phyloP scores from a whole-genome alignment of 1,140 invertebrate species.

The Trichomalopsis sarcophagae region DNA sequence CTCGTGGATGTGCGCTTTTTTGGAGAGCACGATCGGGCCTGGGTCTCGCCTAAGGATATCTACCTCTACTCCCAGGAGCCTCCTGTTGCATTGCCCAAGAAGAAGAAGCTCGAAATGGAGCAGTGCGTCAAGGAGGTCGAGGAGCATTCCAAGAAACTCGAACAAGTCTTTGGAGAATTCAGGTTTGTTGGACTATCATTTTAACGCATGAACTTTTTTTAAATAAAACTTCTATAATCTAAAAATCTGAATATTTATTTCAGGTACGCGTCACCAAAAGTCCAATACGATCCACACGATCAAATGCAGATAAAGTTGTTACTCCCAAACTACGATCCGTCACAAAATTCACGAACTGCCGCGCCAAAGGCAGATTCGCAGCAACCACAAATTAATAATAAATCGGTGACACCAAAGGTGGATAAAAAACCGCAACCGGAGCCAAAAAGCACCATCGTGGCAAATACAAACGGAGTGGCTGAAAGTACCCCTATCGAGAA shows the following conservation, averaged over 20 bases:
- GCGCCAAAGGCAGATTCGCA: slow-evolving; percentile 17
- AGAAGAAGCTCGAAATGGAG: slow-evolving; percentile 80
- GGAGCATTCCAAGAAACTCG: slow-evolving; percentile 68
- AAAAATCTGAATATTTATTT: slow-evolving; percentile 8
- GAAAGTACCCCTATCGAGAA: slow-evolving; percentile 24
- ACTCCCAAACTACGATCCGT: slow-evolving; percentile 78
- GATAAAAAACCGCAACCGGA: slow-evolving; percentile 31
- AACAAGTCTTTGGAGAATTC: slow-evolving; percentile 82
- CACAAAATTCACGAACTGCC: slow-evolving; percentile 47
- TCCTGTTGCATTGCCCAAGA: slow-evolving; percentile 78
- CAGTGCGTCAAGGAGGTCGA: slow-evolving; percentile 78
- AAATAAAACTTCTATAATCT: not conserved
- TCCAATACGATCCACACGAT: slow-evolving; percentile 82
- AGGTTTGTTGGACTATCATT: slow-evolving; percentile 59
- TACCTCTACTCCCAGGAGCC: slow-evolving; percentile 85
- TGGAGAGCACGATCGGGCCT: slow-evolving; percentile 94
- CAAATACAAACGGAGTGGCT: slow-evolving; percentile 42
- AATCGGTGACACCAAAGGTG: not conserved
- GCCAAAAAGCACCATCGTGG: not conserved
- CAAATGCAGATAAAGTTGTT: slow-evolving; percentile 81
- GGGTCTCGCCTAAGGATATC: slow-evolving; percentile 90
- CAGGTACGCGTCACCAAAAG: slow-evolving; percentile 82
- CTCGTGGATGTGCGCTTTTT: slow-evolving; percentile 94
- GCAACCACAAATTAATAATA: slow-evolving; percentile 26
- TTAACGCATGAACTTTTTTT: not conserved